Evolutionary conservation across 2,113 vertebrate species (phyloP).

Genomic region (Cavia porcellus): DNA sequence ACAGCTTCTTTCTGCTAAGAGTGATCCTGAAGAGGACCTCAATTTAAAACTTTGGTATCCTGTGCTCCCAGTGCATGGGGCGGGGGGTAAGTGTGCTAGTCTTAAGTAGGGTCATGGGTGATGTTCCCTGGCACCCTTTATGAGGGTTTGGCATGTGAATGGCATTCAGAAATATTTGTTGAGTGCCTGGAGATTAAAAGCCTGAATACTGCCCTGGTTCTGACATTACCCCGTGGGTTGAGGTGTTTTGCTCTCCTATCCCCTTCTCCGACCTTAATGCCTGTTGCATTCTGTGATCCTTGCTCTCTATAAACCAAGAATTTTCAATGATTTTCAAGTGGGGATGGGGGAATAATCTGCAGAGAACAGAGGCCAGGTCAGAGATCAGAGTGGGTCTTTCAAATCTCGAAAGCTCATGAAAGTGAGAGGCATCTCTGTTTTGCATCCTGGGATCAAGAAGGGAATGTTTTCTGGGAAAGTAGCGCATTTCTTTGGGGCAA

Average conservation of each 20-base stretch:
- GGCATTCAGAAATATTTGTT: neutral
- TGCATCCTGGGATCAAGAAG: neutral
- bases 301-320: neutral
- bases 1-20: neutral
- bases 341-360: neutral
- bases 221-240: neutral
- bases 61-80: neutral
- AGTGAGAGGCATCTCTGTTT: neutral
- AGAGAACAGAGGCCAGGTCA: neutral
- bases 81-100: neutral
- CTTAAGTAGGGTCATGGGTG: neutral
- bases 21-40: neutral
- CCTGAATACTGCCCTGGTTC: neutral
- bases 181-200: neutral
- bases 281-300: neutral
- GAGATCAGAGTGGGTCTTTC: slow-evolving; percentile 27
- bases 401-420: neutral
- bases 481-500: neutral
- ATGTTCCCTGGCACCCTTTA: neutral
- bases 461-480: neutral
- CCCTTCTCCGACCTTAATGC: neutral
- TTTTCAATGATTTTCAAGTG: neutral
- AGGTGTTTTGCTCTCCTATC: neutral
- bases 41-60: neutral
- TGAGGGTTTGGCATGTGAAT: neutral